Evolutionary conservation across 2,797 vertebrate species (phyloP).

Genomic region (Craterocephalus amniculus): DNA sequence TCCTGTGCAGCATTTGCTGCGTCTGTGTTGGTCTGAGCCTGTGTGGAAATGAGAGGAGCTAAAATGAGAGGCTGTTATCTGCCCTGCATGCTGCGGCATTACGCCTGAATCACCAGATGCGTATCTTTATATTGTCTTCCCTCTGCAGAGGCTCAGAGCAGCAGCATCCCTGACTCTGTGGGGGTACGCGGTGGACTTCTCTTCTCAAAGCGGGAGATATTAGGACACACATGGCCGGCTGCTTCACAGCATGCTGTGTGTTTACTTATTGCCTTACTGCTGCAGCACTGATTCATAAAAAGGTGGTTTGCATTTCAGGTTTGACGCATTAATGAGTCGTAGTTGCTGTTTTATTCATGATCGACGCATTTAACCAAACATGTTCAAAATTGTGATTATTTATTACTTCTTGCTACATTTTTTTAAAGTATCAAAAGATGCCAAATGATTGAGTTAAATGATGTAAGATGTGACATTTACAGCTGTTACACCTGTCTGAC

Average conservation of each 20-base stretch:
- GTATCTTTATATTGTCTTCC: constrained; percentile 47
- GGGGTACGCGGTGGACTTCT: constrained; percentile 17
- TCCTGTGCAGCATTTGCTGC: constrained; percentile 2
- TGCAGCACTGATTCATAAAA: not conserved
- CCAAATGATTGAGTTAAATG: not conserved
- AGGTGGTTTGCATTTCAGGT: no score
- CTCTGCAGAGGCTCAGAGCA: constrained; percentile 20
- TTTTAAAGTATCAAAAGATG: not conserved
- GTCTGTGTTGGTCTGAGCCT: not conserved
- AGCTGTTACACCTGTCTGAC: constrained; percentile 6
- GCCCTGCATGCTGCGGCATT: constrained; percentile 3
- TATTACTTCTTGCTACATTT: not conserved
- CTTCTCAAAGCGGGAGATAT: constrained; percentile 41
- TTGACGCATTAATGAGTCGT: no score
- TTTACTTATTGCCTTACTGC: constrained; percentile 1
- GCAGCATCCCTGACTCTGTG: constrained; percentile 10
- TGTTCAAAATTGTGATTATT: not conserved
- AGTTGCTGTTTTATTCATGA: not conserved
- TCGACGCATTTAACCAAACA: constrained; percentile 10
- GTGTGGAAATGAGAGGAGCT: not conserved
- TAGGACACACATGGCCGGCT: not conserved
- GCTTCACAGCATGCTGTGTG: constrained; percentile 13
- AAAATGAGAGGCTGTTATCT: no score
- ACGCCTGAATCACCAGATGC: constrained; percentile 46
- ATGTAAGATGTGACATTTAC: not conserved